These are phyloP conservation scores for Eupelmus urozonus DNA, from an alignment of 2,888 invertebrate genomes.

Conservation along the genomic window DNA sequence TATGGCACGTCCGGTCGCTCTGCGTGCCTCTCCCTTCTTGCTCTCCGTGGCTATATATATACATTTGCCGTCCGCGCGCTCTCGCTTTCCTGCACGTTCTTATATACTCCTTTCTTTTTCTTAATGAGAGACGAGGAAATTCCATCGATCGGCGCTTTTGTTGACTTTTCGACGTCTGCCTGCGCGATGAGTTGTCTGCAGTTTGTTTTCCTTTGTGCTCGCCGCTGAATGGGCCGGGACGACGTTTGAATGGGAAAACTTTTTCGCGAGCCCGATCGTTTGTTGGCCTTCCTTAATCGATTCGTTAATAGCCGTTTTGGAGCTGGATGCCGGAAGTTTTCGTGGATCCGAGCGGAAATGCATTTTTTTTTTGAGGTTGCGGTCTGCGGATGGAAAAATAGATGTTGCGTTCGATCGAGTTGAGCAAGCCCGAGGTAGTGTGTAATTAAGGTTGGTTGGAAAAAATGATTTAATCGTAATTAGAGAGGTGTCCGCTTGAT, in stretches of 20 bases:
- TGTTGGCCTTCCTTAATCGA: no score
- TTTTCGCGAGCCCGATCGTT: no score
- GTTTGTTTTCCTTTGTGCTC: not conserved
- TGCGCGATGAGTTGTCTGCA: not conserved
- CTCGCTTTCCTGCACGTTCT: not conserved
- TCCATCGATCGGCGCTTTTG: conserved; percentile 3
- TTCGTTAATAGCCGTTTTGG: no score
- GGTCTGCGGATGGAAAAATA: no score
- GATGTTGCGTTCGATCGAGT: no score
- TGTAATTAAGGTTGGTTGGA: no score
- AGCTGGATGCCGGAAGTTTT: no score
- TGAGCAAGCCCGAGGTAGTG: no score
- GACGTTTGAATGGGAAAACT: not conserved
- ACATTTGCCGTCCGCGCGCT: not conserved
- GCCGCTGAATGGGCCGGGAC: not conserved
- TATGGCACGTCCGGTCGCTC: conserved; percentile 40
- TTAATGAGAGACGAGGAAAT: conserved; percentile 6
- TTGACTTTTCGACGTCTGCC: not conserved
- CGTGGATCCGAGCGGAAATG: no score
- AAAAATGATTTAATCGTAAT: not conserved
- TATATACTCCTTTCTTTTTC: not conserved
- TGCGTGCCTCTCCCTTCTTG: not conserved
- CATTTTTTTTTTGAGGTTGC: no score
- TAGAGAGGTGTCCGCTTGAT: not conserved
- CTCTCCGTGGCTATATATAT: not conserved